These are phyloP conservation scores for Chitala chitala DNA, from an alignment of 2,113 vertebrate species.

Conservation along the genomic window DNA sequence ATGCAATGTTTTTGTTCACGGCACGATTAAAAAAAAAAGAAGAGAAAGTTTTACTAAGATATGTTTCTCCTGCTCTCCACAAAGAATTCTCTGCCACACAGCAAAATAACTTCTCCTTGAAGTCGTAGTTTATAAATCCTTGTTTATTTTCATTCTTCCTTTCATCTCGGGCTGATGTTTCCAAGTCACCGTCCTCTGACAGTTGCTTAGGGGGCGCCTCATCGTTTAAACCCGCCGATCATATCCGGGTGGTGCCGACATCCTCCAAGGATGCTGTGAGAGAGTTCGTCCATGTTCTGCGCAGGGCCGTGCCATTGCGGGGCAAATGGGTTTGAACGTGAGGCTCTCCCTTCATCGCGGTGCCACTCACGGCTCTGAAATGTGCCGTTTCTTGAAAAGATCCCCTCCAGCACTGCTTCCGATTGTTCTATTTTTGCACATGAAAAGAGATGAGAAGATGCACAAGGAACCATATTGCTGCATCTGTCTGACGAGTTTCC, in stretches of 20 bases:
- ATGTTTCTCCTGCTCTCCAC: no score
- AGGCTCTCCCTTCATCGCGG: no score
- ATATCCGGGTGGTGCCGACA: slow-evolving; percentile 31
- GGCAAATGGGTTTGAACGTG: no score
- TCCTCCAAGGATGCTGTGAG: no score
- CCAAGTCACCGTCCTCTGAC: slow-evolving; percentile 56
- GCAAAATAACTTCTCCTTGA: slow-evolving; percentile 1
- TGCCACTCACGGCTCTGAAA: slow-evolving; percentile 16
- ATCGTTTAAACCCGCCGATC: slow-evolving; percentile 29
- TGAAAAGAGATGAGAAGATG: slow-evolving; percentile 10
- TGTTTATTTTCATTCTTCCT: slow-evolving; percentile 18
- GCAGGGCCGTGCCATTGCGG: no score
- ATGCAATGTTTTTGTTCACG: neutral
- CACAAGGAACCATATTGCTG: neutral
- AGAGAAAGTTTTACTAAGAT: neutral
- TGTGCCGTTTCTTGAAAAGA: slow-evolving; percentile 39
- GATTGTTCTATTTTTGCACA: slow-evolving; percentile 12
- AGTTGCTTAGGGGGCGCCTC: slow-evolving; percentile 48
- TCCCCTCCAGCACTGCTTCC: slow-evolving; percentile 18
- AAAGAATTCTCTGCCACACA: neutral
- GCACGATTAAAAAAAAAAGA: neutral
- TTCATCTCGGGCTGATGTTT: slow-evolving; percentile 53
- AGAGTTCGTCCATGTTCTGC: no score
- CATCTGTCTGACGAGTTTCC: neutral
- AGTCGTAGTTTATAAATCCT: slow-evolving; percentile 12